Conservation (phyloP, 1,140 invertebrate genomes). For the Pentalonia nigronervosa region DNA sequence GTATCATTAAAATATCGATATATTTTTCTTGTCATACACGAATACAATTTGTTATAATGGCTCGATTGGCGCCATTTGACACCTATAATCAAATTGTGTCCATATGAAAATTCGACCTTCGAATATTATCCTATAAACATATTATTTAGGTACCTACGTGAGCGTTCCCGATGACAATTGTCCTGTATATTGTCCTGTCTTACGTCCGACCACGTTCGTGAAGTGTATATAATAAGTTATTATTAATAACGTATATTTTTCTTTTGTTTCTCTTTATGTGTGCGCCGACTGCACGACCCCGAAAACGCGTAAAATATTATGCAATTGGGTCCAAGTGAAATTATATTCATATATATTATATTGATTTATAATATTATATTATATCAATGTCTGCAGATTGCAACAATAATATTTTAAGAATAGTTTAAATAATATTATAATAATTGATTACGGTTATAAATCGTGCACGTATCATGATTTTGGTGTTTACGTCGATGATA, state of each 20-base stretch:
- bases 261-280: conserved; percentile 1
- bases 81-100: conserved; percentile 10
- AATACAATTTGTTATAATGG: neutral
- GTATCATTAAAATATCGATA: neutral
- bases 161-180: neutral
- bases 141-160: neutral
- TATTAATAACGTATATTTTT: neutral
- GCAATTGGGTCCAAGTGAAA: neutral
- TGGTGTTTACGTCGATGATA: neutral
- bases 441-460: neutral
- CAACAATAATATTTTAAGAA: neutral
- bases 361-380: too few species aligned
- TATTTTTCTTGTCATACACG: neutral
- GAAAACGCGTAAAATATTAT: neutral
- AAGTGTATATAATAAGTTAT: neutral
- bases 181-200: neutral
- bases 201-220: neutral
- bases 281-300: neutral
- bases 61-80: neutral
- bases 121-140: neutral
- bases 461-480: too few species aligned
- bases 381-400: neutral
- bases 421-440: neutral
- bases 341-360: too few species aligned
- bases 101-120: neutral